These are phyloP conservation scores for Netelia inedita DNA, from an alignment of 2,888 invertebrate species.

Conservation along the genomic window DNA sequence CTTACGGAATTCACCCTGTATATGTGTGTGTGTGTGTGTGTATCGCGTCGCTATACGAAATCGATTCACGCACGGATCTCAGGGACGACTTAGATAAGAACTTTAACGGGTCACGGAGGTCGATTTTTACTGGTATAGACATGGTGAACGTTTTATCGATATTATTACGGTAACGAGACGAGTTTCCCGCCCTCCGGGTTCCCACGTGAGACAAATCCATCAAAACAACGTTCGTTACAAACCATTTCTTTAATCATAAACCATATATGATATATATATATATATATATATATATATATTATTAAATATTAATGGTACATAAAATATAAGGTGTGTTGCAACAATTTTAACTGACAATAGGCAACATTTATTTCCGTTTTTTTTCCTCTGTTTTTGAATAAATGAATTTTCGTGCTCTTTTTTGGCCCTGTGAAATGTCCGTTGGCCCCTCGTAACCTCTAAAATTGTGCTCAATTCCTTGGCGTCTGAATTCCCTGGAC, in stretches of 20 bases:
- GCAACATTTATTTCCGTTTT: slow-evolving; percentile 14
- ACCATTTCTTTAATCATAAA: slow-evolving; percentile 11
- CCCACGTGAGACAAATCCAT: too few relatives aligned
- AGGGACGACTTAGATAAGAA: slow-evolving; percentile 51
- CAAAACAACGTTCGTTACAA: not conserved
- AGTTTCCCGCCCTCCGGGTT: not conserved
- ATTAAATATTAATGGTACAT: slow-evolving; percentile 66
- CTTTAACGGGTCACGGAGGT: slow-evolving; percentile 26
- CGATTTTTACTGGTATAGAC: slow-evolving; percentile 1
- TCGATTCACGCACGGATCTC: slow-evolving; percentile 36
- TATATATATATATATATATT: slow-evolving; percentile 55
- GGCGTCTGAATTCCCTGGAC: slow-evolving; percentile 27
- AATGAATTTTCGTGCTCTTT: slow-evolving; percentile 9
- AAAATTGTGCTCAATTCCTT: slow-evolving; percentile 14
- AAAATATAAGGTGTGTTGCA: slow-evolving; percentile 58
- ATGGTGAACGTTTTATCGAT: not conserved
- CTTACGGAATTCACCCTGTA: too few relatives aligned
- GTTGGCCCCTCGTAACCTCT: slow-evolving; percentile 57
- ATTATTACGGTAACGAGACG: not conserved
- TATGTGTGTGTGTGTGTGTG: not conserved
- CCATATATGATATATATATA: slow-evolving; percentile 6
- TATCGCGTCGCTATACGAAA: slow-evolving; percentile 9
- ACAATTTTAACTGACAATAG: slow-evolving; percentile 45
- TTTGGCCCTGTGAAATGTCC: slow-evolving; percentile 24
- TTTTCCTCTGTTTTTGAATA: not conserved